Evolutionary conservation across 2,888 invertebrate species (phyloP).

Genomic region (Lottia scabra): DNA sequence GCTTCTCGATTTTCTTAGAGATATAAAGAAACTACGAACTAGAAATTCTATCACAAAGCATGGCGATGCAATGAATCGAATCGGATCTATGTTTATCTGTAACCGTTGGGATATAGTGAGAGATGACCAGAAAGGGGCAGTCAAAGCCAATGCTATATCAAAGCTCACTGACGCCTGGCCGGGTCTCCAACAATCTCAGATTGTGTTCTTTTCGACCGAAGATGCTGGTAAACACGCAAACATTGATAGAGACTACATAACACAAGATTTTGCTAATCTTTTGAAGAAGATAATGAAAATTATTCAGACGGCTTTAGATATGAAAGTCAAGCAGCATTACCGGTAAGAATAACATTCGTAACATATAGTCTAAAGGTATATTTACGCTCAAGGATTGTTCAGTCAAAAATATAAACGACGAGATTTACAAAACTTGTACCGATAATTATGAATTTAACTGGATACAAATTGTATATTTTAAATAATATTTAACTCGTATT

Average conservation of each 20-base stretch:
- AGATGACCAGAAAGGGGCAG: conserved; percentile 37
- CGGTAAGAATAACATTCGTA: conserved; percentile 38
- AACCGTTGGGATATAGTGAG: conserved; percentile 58
- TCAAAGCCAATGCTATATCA: conserved; percentile 44
- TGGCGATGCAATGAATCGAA: conserved; percentile 41
- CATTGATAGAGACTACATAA: conserved; percentile 49
- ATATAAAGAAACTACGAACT: conserved; percentile 35
- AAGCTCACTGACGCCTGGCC: conserved; percentile 54
- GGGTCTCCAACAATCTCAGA: conserved; percentile 43
- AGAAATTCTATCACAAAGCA: conserved; percentile 10
- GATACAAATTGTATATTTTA: no score
- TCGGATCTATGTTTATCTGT: conserved; percentile 58
- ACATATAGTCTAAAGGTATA: no score
- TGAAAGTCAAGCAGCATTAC: conserved; percentile 47
- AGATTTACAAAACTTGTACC: no score
- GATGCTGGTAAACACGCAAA: conserved; percentile 34
- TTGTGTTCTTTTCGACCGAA: conserved; percentile 46
- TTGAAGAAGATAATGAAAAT: conserved; percentile 48
- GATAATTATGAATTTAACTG: no score
- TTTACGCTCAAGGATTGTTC: no score
- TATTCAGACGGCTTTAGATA: conserved; percentile 40
- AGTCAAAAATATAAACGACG: no score
- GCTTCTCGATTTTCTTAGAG: conserved; percentile 45
- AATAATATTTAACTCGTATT: no score
- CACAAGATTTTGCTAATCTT: conserved; percentile 40